Conservation (phyloP, 2,113 vertebrate genomes). For the Uropsilus gracilis region DNA sequence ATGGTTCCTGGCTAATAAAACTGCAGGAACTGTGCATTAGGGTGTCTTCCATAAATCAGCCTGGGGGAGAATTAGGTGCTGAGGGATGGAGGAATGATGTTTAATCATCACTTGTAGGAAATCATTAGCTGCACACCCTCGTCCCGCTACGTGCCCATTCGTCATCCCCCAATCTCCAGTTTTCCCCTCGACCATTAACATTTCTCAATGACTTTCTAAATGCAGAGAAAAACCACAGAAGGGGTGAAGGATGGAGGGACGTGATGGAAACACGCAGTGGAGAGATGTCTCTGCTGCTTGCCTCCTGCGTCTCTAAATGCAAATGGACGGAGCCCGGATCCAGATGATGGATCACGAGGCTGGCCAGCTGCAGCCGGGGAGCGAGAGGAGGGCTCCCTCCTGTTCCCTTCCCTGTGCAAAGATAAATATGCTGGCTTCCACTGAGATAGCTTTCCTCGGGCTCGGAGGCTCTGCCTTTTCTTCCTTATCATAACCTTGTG, state of each 20-base stretch:
- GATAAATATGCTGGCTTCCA: background rate
- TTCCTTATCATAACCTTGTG: background rate
- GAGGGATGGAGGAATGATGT: conserved; percentile 83
- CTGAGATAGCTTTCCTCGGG: background rate
- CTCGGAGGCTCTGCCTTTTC: background rate
- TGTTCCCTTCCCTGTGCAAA: background rate
- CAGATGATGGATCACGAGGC: conserved; percentile 52
- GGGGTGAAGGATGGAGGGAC: conserved; percentile 70
- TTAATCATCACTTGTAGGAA: conserved; percentile 88
- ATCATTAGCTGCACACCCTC: conserved; percentile 86
- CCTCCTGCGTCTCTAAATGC: conserved; percentile 54
- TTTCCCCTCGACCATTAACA: conserved; percentile 83
- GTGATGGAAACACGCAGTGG: conserved; percentile 73
- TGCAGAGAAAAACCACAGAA: conserved; percentile 75
- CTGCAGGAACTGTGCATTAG: conserved; percentile 69
- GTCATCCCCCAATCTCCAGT: conserved; percentile 83
- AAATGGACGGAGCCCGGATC: conserved; percentile 50
- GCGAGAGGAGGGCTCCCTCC: background rate
- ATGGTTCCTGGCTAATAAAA: conserved; percentile 84
- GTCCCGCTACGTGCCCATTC: conserved; percentile 79
- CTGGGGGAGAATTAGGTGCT: conserved; percentile 83
- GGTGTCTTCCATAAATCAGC: conserved; percentile 84
- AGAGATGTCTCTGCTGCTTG: conserved; percentile 54
- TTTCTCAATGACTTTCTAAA: conserved; percentile 85
- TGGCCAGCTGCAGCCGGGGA: conserved; percentile 5